A percentile compares a stretch with the other conserved stretches of the same genome.
These are phyloP conservation scores for Aphodius sticticus DNA, from an alignment of 2,888 invertebrate species.

Conservation along the genomic window DNA sequence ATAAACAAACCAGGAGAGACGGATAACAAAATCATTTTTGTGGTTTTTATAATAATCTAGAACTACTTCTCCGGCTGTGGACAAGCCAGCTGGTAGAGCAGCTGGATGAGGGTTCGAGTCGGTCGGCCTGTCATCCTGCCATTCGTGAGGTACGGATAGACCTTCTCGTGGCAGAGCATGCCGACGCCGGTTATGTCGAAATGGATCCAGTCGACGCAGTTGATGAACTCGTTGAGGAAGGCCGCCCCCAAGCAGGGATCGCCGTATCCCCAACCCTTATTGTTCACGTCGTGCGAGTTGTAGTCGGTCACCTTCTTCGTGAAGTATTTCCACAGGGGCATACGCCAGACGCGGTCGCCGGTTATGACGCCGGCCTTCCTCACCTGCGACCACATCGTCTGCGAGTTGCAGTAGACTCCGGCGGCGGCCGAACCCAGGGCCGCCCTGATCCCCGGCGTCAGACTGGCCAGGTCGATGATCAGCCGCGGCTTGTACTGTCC, in stretches of 20 bases:
- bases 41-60: not conserved
- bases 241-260: conserved; percentile 57
- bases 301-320: conserved; percentile 59
- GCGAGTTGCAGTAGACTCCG: conserved; percentile 66
- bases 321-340: conserved; percentile 68
- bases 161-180: conserved; percentile 44
- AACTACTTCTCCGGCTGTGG: conserved; percentile 42
- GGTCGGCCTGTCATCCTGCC: conserved; percentile 65
- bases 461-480: conserved; percentile 75
- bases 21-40: conserved; percentile 15
- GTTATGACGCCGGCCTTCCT: conserved; percentile 64
- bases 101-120: conserved; percentile 62
- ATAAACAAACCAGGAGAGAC: not conserved
- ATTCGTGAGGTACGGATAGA: conserved; percentile 61
- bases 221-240: conserved; percentile 64
- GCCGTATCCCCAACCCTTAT: conserved; percentile 56
- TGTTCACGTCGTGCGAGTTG: conserved; percentile 56
- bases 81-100: conserved; percentile 59
- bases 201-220: conserved; percentile 67
- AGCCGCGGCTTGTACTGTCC: conserved; percentile 65
- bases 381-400: conserved; percentile 62
- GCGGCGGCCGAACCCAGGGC: conserved; percentile 65
- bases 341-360: conserved; percentile 70
- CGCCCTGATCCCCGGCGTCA: conserved; percentile 66
- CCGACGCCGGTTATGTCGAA: conserved; percentile 66